Evolutionary conservation across 2,113 vertebrate species (phyloP).

Genomic region (Cheirogaleus medius): DNA sequence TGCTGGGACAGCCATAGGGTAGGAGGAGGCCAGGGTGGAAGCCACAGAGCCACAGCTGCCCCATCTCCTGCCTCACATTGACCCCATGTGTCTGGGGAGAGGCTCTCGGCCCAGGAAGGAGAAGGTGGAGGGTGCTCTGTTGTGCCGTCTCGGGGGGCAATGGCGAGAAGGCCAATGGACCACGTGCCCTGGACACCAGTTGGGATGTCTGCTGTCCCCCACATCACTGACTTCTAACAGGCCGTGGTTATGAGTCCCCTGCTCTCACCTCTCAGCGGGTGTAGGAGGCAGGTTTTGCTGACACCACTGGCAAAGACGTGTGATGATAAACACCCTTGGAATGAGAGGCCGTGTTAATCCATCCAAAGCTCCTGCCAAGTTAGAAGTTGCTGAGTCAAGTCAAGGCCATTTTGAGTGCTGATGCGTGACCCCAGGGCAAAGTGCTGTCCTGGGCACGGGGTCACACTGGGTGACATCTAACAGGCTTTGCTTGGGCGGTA

Average conservation of each 20-base stretch:
- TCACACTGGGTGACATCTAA: not conserved
- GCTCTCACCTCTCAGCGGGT: constrained; percentile 25
- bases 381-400: constrained; percentile 45
- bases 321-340: constrained; percentile 63
- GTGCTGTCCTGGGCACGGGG: not conserved
- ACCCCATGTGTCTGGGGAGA: not conserved
- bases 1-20: constrained; percentile 61
- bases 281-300: constrained; percentile 74
- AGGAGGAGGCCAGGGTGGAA: constrained; percentile 69
- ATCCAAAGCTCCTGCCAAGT: constrained; percentile 37
- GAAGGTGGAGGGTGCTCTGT: not conserved
- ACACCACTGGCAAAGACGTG: constrained; percentile 51
- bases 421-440: not conserved
- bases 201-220: constrained; percentile 43
- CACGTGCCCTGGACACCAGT: not conserved
- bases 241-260: not conserved
- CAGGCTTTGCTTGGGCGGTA: not conserved
- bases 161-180: not conserved
- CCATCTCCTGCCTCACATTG: not conserved
- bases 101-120: accelerated
- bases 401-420: constrained; percentile 21
- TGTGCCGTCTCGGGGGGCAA: accelerated
- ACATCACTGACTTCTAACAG: not conserved
- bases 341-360: constrained; percentile 38
- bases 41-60: not conserved